Evolutionary conservation across 23 tunicate species (phyloP).

Genomic region (Clavelina lepadiformis): DNA sequence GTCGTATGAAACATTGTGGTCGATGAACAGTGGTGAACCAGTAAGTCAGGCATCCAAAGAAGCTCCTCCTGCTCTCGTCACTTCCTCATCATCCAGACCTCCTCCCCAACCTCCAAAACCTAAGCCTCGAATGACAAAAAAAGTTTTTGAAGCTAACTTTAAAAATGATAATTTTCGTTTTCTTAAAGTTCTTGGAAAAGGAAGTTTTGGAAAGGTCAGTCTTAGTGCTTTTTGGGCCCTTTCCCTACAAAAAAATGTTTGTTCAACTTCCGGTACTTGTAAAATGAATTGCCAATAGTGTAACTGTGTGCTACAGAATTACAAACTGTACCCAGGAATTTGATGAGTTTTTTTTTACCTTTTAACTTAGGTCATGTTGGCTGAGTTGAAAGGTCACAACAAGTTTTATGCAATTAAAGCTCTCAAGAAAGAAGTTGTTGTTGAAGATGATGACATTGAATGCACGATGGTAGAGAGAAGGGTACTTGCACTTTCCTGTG

Average conservation of each 20-base stretch:
- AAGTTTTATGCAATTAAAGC: conserved; percentile 89
- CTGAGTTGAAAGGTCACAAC: conserved; percentile 63
- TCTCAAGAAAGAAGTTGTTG: conserved; percentile 87
- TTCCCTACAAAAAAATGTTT: neutral
- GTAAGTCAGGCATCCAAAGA: conserved; percentile 13
- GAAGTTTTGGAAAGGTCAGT: conserved; percentile 95
- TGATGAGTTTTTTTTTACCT: conserved; percentile 4
- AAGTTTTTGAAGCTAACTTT: conserved; percentile 21
- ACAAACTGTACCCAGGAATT: neutral
- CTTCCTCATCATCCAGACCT: conserved; percentile 18
- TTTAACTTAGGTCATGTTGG: conserved; percentile 66
- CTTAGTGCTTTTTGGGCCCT: neutral
- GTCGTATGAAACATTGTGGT: conserved; percentile 46
- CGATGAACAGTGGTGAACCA: neutral
- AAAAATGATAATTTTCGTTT: conserved; percentile 56
- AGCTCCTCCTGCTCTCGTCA: conserved; percentile 27
- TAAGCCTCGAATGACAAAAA: conserved; percentile 42
- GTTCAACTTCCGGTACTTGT: neutral
- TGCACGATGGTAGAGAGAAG: conserved; percentile 92
- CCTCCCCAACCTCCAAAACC: conserved; percentile 31
- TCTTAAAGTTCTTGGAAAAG: conserved; percentile 87
- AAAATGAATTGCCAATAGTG: neutral
- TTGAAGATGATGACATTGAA: conserved; percentile 94
- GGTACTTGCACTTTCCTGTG: conserved; percentile 77
- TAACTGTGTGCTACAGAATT: neutral